phyloP scores from a whole-genome alignment of 2,888 invertebrate species.

The Chrysotoxum bicinctum region DNA sequence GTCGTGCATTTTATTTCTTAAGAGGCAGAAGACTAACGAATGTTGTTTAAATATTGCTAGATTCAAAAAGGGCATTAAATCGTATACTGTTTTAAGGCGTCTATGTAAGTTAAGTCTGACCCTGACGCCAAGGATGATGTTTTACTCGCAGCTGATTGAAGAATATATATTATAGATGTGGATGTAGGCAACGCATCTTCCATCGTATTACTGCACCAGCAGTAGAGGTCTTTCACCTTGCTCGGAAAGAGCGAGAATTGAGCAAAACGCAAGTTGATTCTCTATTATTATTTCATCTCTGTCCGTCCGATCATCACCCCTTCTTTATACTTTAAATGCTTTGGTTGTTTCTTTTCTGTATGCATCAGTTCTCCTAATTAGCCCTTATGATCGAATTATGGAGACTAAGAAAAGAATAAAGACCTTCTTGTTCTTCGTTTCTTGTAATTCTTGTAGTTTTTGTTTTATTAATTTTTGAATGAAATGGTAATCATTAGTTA shows the following conservation, averaged over 20 bases:
- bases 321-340: conserved; percentile 8
- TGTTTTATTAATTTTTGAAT: conserved; percentile 19
- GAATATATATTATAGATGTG: neutral
- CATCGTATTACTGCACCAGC: neutral
- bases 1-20: no score
- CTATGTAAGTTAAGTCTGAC: neutral
- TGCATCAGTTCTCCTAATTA: conserved; percentile 54
- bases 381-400: conserved; percentile 53
- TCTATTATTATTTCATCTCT: conserved; percentile 62
- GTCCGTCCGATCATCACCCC: conserved; percentile 5
- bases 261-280: conserved; percentile 31
- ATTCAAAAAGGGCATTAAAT: no score
- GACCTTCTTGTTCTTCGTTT: conserved; percentile 6
- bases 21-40: no score
- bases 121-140: neutral
- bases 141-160: conserved; percentile 6
- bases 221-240: conserved; percentile 55
- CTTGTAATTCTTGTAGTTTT: neutral
- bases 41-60: no score
- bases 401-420: conserved; percentile 23
- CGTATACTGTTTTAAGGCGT: neutral
- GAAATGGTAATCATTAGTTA: conserved; percentile 59
- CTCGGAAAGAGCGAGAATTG: neutral
- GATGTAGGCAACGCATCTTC: conserved; percentile 44
- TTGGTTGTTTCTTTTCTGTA: conserved; percentile 12